Evolutionary conservation across 2,888 invertebrate species (phyloP).

Genomic region (Allolobophora icterica): DNA sequence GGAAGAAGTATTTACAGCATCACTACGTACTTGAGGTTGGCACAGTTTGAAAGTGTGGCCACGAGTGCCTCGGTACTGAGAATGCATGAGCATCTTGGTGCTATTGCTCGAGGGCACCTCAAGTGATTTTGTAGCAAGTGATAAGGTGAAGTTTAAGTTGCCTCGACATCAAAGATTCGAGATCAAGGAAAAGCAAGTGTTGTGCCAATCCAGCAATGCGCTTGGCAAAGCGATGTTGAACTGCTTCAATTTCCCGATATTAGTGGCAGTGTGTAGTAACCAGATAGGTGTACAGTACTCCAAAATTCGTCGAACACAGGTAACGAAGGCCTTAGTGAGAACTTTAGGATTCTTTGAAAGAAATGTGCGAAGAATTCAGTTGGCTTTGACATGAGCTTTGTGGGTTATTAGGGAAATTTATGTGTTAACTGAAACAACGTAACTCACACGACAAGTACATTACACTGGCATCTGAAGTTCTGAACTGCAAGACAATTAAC

Average conservation of each 20-base stretch:
- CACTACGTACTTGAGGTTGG: too few relatives aligned
- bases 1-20: too few relatives aligned
- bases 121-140: too few relatives aligned
- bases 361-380: not conserved
- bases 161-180: too few relatives aligned
- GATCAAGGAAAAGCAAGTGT: too few relatives aligned
- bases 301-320: not conserved
- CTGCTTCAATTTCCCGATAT: not conserved
- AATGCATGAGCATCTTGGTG: too few relatives aligned
- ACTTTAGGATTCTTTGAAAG: not conserved
- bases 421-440: not conserved
- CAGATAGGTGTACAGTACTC: not conserved
- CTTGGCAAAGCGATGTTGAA: too few relatives aligned
- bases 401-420: not conserved
- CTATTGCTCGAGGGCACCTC: too few relatives aligned
- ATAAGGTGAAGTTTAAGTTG: too few relatives aligned
- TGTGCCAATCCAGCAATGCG: too few relatives aligned
- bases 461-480: not conserved
- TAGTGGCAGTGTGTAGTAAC: not conserved
- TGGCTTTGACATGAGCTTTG: not conserved
- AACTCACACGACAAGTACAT: not conserved
- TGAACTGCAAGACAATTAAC: not conserved
- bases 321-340: not conserved
- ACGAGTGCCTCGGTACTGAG: too few relatives aligned
- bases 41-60: too few relatives aligned